These are phyloP conservation scores for Avahi laniger DNA, from an alignment of 2,797 vertebrate genomes.

Conservation along the genomic window DNA sequence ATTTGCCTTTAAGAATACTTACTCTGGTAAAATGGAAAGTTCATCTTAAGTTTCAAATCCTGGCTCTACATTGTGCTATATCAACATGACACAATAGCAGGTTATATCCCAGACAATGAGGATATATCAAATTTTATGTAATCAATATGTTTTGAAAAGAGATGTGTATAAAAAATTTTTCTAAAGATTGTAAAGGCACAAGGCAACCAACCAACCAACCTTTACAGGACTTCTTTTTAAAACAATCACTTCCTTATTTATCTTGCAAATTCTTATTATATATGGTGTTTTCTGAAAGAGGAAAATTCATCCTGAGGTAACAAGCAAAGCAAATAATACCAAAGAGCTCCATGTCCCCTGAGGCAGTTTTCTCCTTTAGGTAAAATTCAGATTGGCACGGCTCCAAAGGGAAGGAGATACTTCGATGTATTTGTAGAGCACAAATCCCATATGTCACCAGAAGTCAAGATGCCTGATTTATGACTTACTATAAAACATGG, in stretches of 20 bases:
- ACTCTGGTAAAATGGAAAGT: not conserved
- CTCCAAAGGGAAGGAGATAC: slow-evolving; percentile 61
- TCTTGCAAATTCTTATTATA: not conserved
- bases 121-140: not conserved
- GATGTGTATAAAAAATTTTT: not conserved
- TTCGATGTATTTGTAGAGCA: slow-evolving; percentile 47
- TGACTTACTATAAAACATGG: slow-evolving; percentile 3
- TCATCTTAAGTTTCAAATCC: not conserved
- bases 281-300: not conserved
- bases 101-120: not conserved
- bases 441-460: not conserved
- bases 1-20: not conserved
- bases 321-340: slow-evolving; percentile 64
- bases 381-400: slow-evolving; percentile 63
- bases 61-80: not conserved
- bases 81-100: not conserved
- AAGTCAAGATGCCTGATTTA: not conserved
- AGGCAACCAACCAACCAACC: not conserved
- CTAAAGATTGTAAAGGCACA: not conserved
- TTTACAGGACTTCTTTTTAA: slow-evolving; percentile 19
- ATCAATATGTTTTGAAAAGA: not conserved
- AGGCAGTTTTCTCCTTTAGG: slow-evolving; percentile 53
- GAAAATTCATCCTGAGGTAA: slow-evolving; percentile 1
- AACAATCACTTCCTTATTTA: slow-evolving; percentile 26
- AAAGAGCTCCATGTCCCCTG: slow-evolving; percentile 33